Percentiles rank a stretch among this genome's conserved stretches.
These are phyloP conservation scores for Drosophila nigromelanica DNA, from an alignment of 1,140 invertebrate genomes.

Conservation along the genomic window DNA sequence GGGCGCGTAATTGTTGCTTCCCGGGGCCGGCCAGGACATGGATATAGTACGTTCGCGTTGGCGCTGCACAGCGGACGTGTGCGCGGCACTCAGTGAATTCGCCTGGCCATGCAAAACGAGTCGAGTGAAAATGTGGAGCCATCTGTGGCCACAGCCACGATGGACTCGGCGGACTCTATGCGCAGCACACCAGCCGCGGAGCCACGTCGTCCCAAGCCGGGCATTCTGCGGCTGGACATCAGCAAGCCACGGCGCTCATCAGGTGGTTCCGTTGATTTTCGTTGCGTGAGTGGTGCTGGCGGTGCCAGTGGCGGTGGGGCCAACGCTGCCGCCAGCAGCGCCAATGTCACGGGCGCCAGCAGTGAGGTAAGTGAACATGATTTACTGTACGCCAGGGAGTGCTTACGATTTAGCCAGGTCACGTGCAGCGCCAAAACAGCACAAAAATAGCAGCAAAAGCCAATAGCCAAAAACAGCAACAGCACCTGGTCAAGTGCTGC, in stretches of 20 bases:
- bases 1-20: constrained; percentile 80
- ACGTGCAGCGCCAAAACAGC: constrained; percentile 24
- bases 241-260: constrained; percentile 84
- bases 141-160: constrained; percentile 5
- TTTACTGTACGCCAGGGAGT: constrained; percentile 71
- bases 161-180: constrained; percentile 19
- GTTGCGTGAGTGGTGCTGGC: constrained; percentile 53
- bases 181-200: constrained; percentile 43
- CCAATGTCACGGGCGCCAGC: constrained; percentile 59
- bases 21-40: constrained; percentile 56
- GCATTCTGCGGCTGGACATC: constrained; percentile 84
- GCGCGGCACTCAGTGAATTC: constrained; percentile 48
- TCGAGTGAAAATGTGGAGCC: constrained; percentile 39
- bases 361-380: constrained; percentile 82
- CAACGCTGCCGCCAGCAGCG: constrained; percentile 25
- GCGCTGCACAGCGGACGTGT: constrained; percentile 82
- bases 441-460: neutral
- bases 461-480: constrained; percentile 50
- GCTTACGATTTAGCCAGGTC: constrained; percentile 62
- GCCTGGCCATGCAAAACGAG: constrained; percentile 53
- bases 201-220: constrained; percentile 73
- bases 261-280: constrained; percentile 85
- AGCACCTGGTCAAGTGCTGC: constrained; percentile 54
- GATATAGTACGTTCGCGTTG: constrained; percentile 80
- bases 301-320: constrained; percentile 27